Evolutionary conservation across 2,888 invertebrate species (phyloP), one percentile per base, ranked within the genome.

Genomic region (Scelioninae gen. 1): DNA sequence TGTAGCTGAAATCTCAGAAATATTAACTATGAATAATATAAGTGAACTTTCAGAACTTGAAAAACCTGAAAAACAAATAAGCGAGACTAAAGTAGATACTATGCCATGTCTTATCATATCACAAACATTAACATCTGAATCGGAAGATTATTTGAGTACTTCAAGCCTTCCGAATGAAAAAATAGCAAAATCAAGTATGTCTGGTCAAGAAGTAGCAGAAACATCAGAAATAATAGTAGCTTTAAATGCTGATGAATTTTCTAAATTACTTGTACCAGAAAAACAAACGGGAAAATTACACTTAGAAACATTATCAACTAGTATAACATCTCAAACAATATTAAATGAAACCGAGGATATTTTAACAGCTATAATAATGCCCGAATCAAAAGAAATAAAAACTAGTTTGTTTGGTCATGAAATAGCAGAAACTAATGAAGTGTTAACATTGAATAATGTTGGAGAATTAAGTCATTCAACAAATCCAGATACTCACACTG

Each of bases 131-230:
- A 5, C 69, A 49, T 34, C 75, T 65, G 88, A 88, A 77, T 47
- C 63, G 15, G 88, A 87, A 81, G 56, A 79, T 43, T 6, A 76
- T 32, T 62, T 86, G 5, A 81, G 87, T 81, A 87, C 85, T 6
- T 76, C 86, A 60, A 86, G 88, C 77, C 53, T 87, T 13, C 75
- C 74, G 69, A 69, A 76, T 10, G 85, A 87, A 40, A 88, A 85
- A 68, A 86, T 68, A 45, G 93, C 92, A 13, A 79, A 89, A 34
- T 72, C 90, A 5, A 89, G 87, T 74, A 76, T 93, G 43, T 84
- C 82, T 38, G 89, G 90, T n/a, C 88, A 91, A 68, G 92, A 92
- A 78, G 89, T 92, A 15, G 93, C 93, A n/a, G 85, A 93, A 83
- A 92, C 88, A n/a, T 88, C 86, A n/a, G 92, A 92, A 86, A 84